Evolutionary conservation across 2,888 invertebrate genomes (phyloP).

Genomic region (Schizotus pectinicornis): DNA sequence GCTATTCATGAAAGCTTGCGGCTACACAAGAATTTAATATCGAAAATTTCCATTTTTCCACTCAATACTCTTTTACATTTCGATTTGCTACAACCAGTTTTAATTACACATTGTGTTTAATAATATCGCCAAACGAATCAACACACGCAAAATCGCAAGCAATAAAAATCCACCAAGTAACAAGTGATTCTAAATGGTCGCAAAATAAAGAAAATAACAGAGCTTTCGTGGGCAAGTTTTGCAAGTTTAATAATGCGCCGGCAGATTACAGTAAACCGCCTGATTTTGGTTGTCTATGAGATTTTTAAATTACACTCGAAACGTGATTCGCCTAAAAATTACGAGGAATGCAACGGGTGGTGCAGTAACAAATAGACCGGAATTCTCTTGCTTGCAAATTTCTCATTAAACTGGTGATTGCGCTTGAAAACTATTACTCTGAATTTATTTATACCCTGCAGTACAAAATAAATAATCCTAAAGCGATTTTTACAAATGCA

Average conservation of each 20-base stretch:
- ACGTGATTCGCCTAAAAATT: constrained; percentile 16
- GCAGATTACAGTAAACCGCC: constrained; percentile 14
- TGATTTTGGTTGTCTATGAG: constrained; percentile 18
- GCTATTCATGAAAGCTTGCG: constrained; percentile 21
- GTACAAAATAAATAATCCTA: too few species aligned
- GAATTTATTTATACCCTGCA: too few species aligned
- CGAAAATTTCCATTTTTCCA: constrained; percentile 19
- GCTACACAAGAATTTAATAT: constrained; percentile 26
- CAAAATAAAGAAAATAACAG: not conserved
- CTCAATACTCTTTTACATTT: too few species aligned
- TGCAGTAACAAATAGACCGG: constrained; percentile 22
- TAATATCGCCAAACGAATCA: too few species aligned
- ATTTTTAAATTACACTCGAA: constrained; percentile 14
- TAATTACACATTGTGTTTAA: not conserved
- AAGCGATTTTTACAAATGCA: too few species aligned
- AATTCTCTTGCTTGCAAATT: constrained; percentile 6
- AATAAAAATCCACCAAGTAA: not conserved
- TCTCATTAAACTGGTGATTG: constrained; percentile 1
- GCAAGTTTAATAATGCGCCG: constrained; percentile 23
- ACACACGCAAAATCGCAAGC: too few species aligned
- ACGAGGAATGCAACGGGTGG: constrained; percentile 19
- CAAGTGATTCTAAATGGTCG: constrained; percentile 8
- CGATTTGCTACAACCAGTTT: not conserved
- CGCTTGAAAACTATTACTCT: constrained; percentile 4
- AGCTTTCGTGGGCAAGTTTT: not conserved